Conservation (phyloP, 2,888 invertebrate genomes). For the Oscheius sp. region DNA sequence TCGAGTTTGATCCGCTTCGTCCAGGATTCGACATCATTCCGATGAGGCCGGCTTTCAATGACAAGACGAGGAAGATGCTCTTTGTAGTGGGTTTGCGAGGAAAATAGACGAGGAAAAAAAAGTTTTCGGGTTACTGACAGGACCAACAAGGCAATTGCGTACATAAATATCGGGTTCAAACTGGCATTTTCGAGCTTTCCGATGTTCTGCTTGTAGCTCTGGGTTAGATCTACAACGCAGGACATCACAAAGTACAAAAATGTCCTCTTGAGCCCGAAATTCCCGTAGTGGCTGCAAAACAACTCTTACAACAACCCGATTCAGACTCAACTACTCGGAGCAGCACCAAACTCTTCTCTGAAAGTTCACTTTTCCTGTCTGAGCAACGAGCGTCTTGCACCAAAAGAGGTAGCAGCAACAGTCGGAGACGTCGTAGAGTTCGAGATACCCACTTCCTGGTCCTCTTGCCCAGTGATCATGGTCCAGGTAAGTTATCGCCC, state of each 20-base stretch:
- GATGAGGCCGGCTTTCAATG: slow-evolving; percentile 45
- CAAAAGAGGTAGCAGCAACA: background rate
- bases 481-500: slow-evolving; percentile 9
- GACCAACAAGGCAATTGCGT: no score
- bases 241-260: no score
- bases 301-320: background rate
- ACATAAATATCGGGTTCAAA: no score
- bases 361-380: slow-evolving; percentile 32
- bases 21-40: slow-evolving; percentile 57
- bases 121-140: background rate
- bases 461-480: slow-evolving; percentile 31
- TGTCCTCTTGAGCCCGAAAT: no score
- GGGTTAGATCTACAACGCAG: no score
- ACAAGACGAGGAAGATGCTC: slow-evolving; percentile 19
- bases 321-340: slow-evolving; percentile 22
- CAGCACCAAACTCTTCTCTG: slow-evolving; percentile 7
- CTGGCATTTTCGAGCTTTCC: no score
- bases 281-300: no score
- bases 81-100: slow-evolving; percentile 40
- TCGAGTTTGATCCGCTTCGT: slow-evolving; percentile 44
- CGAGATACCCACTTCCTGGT: slow-evolving; percentile 23
- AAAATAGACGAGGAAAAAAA: background rate
- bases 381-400: background rate
- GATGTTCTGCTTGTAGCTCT: no score
- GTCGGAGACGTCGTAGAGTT: slow-evolving; percentile 21